Evolutionary conservation across 2,888 invertebrate species (phyloP).

Genomic region (Syrphus vitripennis): DNA sequence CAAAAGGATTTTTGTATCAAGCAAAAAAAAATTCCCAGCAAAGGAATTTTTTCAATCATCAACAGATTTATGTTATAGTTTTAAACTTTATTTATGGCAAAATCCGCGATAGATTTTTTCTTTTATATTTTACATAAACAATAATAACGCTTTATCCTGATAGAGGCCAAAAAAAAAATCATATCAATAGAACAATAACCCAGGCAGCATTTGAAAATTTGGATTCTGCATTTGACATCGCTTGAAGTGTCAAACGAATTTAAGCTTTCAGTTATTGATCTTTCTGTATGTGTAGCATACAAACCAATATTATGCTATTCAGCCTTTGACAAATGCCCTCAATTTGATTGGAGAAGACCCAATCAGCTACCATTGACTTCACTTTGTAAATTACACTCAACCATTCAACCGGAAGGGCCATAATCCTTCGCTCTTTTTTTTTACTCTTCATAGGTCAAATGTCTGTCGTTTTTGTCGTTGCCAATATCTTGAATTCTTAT

Average conservation of each 20-base stretch:
- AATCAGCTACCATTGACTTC: conserved; percentile 40
- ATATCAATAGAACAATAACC: neutral
- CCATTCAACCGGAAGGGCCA: conserved; percentile 57
- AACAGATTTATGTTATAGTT: neutral
- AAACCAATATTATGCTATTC: conserved; percentile 14
- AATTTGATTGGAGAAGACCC: conserved; percentile 39
- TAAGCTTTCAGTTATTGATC: conserved; percentile 51
- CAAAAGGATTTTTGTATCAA: neutral
- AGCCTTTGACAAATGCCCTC: conserved; percentile 59
- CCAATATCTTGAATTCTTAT: conserved; percentile 56
- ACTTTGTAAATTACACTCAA: conserved; percentile 50
- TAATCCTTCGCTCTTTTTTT: conserved; percentile 59
- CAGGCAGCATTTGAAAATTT: neutral
- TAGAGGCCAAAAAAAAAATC: neutral
- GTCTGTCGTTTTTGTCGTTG: conserved; percentile 47
- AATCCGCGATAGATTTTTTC: neutral
- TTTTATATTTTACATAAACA: neutral
- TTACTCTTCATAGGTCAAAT: conserved; percentile 57
- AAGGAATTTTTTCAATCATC: neutral
- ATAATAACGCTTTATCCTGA: neutral
- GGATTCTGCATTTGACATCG: conserved; percentile 22
- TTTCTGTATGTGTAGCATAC: neutral
- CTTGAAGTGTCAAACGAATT: conserved; percentile 49
- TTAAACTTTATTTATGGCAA: neutral
- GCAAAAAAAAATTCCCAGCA: neutral